phyloP scores from a whole-genome alignment of 2,888 invertebrate species.

The Eupithecia insigniata region DNA sequence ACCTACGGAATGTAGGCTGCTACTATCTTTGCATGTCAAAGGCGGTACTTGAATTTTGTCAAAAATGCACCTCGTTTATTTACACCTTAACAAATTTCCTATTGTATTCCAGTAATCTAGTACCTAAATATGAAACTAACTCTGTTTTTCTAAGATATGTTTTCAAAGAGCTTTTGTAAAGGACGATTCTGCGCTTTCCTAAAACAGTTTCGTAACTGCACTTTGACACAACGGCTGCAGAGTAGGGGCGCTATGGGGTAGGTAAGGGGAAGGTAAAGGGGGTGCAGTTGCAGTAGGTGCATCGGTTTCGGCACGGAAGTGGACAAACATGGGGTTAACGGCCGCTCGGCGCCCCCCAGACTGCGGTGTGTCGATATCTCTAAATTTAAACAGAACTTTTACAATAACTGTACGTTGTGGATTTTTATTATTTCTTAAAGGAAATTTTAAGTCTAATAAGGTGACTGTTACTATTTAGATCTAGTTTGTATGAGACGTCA shows the following conservation, averaged over 20 bases:
- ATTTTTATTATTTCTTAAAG: slow-evolving; percentile 6
- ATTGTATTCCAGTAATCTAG: neutral
- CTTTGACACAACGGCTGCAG: slow-evolving; percentile 36
- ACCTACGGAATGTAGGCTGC: no score
- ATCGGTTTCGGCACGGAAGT: slow-evolving; percentile 70
- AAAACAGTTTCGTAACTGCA: slow-evolving; percentile 14
- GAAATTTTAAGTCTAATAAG: neutral
- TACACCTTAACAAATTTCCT: neutral
- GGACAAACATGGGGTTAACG: slow-evolving; percentile 73
- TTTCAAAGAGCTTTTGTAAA: neutral
- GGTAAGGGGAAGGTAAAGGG: slow-evolving; percentile 55
- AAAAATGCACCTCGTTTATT: neutral
- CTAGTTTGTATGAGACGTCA: neutral
- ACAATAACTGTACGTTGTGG: slow-evolving; percentile 11
- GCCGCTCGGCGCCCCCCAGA: slow-evolving; percentile 68
- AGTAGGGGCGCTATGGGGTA: slow-evolving; percentile 53
- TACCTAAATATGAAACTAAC: neutral
- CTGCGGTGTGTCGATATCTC: slow-evolving; percentile 49
- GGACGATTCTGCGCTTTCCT: neutral
- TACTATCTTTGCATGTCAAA: no score
- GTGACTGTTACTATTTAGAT: neutral
- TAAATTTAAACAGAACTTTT: slow-evolving; percentile 33
- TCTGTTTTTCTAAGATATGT: neutral
- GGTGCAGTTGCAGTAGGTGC: slow-evolving; percentile 66
- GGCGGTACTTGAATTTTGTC: neutral